Evolutionary conservation across 2,797 vertebrate species (phyloP).

Genomic region (Alca torda): DNA sequence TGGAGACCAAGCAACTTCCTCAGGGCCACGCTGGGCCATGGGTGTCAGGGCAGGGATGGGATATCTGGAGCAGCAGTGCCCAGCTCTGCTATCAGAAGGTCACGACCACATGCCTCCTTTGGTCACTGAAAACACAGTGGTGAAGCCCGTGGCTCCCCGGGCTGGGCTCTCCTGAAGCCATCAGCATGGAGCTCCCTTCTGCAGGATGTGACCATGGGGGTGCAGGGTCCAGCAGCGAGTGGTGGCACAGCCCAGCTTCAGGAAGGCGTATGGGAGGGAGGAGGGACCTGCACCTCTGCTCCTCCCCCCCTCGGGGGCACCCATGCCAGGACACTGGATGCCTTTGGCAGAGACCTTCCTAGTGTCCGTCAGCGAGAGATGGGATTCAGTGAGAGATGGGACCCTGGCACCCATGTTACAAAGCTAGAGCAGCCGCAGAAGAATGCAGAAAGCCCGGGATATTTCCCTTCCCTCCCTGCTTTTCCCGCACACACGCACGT

Average conservation of each 20-base stretch:
- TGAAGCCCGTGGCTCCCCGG: fast-evolving
- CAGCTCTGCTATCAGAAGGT: not conserved
- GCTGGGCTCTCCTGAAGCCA: not conserved
- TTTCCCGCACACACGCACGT: fast-evolving
- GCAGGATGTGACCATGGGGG: no score
- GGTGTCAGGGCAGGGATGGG: not conserved
- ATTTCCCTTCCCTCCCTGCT: not conserved
- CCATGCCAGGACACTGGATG: not conserved
- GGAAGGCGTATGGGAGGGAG: not conserved
- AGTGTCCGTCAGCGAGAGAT: fast-evolving
- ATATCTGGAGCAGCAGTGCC: not conserved
- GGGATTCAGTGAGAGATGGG: not conserved
- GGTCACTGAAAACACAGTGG: not conserved
- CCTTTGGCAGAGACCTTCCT: not conserved
- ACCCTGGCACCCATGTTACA: fast-evolving
- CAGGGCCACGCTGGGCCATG: not conserved
- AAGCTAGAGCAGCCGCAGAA: not conserved
- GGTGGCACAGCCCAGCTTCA: not conserved
- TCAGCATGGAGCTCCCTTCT: not conserved
- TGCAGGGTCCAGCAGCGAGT: not conserved
- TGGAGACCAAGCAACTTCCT: not conserved
- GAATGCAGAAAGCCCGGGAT: not conserved
- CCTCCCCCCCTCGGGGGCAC: fast-evolving
- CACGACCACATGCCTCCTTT: not conserved
- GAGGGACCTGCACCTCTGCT: not conserved